These are phyloP conservation scores for Cyrtodaria siliqua DNA, from an alignment of 2,888 invertebrate species.

Conservation along the genomic window DNA sequence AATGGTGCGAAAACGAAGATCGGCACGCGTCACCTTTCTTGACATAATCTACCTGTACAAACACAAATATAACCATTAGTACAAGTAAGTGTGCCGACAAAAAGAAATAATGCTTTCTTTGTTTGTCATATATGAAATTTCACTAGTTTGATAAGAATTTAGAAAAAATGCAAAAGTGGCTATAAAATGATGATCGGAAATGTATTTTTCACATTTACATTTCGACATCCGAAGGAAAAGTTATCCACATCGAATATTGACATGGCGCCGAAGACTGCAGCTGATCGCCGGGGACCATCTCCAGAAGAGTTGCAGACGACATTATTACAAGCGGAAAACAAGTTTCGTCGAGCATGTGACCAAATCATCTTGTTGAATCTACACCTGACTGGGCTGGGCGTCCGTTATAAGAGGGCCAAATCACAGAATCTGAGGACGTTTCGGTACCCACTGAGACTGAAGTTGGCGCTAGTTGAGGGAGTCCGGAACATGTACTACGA, in stretches of 20 bases:
- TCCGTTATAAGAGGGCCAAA: slow-evolving; percentile 73
- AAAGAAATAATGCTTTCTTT: too few relatives aligned
- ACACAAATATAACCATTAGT: too few relatives aligned
- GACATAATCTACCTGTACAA: too few relatives aligned
- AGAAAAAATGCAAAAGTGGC: background rate
- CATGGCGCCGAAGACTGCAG: slow-evolving; percentile 15
- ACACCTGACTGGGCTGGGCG: slow-evolving; percentile 59
- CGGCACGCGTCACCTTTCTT: too few relatives aligned
- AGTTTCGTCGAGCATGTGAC: slow-evolving; percentile 67
- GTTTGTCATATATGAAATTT: too few relatives aligned
- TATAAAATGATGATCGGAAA: background rate
- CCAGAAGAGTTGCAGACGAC: slow-evolving; percentile 21
- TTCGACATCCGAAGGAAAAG: background rate
- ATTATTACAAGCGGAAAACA: slow-evolving; percentile 28
- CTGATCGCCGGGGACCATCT: background rate
- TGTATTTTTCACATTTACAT: background rate
- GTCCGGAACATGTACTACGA: too few relatives aligned
- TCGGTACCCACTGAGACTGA: slow-evolving; percentile 75
- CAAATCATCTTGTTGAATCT: slow-evolving; percentile 75
- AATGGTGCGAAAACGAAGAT: too few relatives aligned
- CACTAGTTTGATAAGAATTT: too few relatives aligned
- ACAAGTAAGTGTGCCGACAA: too few relatives aligned
- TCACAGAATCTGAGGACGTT: slow-evolving; percentile 67
- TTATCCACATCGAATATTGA: background rate
- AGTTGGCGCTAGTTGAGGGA: slow-evolving; percentile 73